phyloP scores from a whole-genome alignment of 2,113 vertebrate species.

The Octodon degus region DNA sequence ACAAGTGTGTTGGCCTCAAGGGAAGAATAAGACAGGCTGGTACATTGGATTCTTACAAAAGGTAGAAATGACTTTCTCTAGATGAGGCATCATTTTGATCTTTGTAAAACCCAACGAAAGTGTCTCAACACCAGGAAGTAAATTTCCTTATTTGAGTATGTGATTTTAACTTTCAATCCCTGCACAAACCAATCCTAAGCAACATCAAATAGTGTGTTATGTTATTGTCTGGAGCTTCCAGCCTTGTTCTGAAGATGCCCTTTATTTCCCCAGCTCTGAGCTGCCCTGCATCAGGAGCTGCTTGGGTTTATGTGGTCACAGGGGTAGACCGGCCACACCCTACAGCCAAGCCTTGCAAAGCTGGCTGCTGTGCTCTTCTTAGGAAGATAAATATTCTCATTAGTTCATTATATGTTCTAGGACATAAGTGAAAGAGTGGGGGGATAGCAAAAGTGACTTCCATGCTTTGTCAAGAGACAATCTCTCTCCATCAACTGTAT shows the following conservation, averaged over 20 bases:
- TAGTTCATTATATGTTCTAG: background rate
- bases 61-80: constrained; percentile 5
- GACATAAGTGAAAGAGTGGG: background rate
- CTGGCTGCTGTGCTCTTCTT: background rate
- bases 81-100: background rate
- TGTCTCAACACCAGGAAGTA: background rate
- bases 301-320: background rate
- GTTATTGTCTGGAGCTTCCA: background rate
- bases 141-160: background rate
- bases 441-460: background rate
- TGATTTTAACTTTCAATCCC: constrained; percentile 42
- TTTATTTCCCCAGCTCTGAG: background rate
- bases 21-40: background rate
- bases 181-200: background rate
- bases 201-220: background rate
- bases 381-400: background rate
- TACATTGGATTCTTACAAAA: constrained; percentile 1
- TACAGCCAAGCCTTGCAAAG: background rate
- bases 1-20: background rate
- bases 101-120: background rate
- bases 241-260: background rate
- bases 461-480: background rate
- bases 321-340: background rate
- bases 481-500: constrained; percentile 17
- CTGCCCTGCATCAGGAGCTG: background rate